Conservation (phyloP, 2,888 invertebrate species). For the Ariolimax columbianus region DNA sequence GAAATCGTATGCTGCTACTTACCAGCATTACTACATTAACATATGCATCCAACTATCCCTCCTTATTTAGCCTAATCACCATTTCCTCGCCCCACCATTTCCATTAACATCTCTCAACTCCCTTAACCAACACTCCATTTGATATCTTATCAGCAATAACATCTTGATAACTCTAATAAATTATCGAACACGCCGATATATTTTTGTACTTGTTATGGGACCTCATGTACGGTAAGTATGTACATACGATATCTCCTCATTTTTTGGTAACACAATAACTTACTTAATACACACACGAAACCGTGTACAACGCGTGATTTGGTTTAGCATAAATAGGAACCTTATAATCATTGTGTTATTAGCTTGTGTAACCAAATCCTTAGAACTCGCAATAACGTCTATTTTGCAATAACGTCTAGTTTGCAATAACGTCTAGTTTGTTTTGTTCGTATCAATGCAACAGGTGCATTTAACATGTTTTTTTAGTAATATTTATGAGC, state of each 20-base stretch:
- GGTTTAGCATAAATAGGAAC: neutral
- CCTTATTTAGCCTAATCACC: too few species aligned
- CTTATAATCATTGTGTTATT: neutral
- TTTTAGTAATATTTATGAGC: constrained; percentile 11
- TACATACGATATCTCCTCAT: neutral
- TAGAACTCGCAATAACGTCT: neutral
- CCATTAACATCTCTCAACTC: too few species aligned
- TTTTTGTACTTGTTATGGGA: neutral
- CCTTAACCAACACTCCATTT: too few species aligned
- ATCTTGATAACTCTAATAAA: neutral
- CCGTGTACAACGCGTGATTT: neutral
- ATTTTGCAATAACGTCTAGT: too few species aligned
- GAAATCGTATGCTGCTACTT: too few species aligned
- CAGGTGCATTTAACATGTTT: constrained; percentile 13
- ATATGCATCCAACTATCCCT: too few species aligned
- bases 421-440: neutral
- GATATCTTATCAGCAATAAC: neutral
- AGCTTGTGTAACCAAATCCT: neutral
- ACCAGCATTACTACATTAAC: too few species aligned
- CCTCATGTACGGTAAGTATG: neutral
- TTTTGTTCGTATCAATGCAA: neutral
- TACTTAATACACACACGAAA: neutral
- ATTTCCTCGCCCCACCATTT: too few species aligned
- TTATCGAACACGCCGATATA: too few species aligned
- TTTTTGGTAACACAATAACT: neutral